phyloP scores from a whole-genome alignment of 2,113 vertebrate species.

The Oreochromis niloticus region DNA sequence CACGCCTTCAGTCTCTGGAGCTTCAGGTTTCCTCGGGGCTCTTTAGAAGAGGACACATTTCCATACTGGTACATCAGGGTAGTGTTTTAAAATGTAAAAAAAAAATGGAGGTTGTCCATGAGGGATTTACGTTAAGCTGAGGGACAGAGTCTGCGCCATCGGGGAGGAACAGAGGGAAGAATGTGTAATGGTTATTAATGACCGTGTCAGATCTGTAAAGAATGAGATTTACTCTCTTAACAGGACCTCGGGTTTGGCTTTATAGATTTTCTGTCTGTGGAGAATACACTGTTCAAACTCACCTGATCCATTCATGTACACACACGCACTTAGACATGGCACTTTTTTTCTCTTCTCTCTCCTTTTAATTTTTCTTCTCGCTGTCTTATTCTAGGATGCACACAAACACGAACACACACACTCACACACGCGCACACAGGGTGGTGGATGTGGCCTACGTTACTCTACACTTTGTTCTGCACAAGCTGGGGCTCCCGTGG shows the following conservation, averaged over 20 bases:
- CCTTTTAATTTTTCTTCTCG: constrained; percentile 5
- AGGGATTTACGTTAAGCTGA: constrained; percentile 57
- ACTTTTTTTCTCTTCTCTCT: not conserved
- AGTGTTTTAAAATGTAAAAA: not conserved
- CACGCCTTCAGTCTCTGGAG: constrained; percentile 46
- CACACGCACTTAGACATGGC: not conserved
- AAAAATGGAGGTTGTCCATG: constrained; percentile 41
- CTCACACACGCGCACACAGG: not conserved
- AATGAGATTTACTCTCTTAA: constrained; percentile 68
- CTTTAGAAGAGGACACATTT: constrained; percentile 32
- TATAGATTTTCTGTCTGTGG: constrained; percentile 65
- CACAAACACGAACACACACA: not conserved
- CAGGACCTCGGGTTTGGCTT: constrained; percentile 58
- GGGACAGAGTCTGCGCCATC: constrained; percentile 50
- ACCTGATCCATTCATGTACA: constrained; percentile 39
- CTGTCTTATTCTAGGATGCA: not conserved
- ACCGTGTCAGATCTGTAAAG: constrained; percentile 66
- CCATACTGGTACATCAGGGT: constrained; percentile 37
- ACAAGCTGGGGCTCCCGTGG: constrained; percentile 48
- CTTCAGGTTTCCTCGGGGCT: constrained; percentile 53
- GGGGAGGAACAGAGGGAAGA: constrained; percentile 25
- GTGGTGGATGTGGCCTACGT: constrained; percentile 46
- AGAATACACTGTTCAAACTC: constrained; percentile 51
- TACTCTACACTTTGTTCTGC: constrained; percentile 46
- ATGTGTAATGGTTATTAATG: constrained; percentile 69